Base-by-base conservation (phyloP, 1,140 invertebrate species). In the Tenebrio molitor region DNA sequence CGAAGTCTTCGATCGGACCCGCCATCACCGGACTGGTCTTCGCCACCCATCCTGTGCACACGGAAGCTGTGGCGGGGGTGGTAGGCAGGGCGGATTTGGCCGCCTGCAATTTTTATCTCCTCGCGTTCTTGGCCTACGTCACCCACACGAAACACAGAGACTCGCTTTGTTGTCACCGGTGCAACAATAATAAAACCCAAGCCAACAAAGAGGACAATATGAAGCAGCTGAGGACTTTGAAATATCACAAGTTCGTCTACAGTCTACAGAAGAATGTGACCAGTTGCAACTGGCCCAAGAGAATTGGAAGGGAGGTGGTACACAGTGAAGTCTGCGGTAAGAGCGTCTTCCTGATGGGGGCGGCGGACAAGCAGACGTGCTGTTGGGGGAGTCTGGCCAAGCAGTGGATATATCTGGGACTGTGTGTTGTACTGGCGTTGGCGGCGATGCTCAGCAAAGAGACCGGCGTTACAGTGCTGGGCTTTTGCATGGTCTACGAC, bases 41-140 rank as follows among this genome's bases (percentile, higher is more conserved):
- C 85, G 95, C 97, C 34, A 91, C 94, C 0, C 97, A 99, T 86
- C 97, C 97, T 8, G 92, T 99, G 74, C 97, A 99, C 84, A 96
- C 95, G 15, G 97, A 99, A 84, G 95, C 97, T 0, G 97, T 99
- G 7, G 95, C 96, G 1, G 96, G 96, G 5, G 91, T 99, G 44
- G 97, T 99, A 2, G 97, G 97, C 3, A 88, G 97, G 76, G 97
- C 97, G 1, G 97, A 99, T 84, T 86, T 98, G 12, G 90, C 96
- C 6, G 94, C 95, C 14, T 95, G 95, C 79, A 91, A 97, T 73
- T 93, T 98, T 83, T 97, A 94, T 79, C 88, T 99, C 46, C 84
- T 93, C 23, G 92, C 95, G 74, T 93, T 99, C 79, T 87, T 97
- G 63, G 87, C 90, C 14, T 96, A 96, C 83, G 87, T 89, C 58